Evolutionary conservation across 2,888 invertebrate genomes (phyloP), one percentile per base, ranked within the genome.

Genomic region (Caenorhabditis doughertyi): DNA sequence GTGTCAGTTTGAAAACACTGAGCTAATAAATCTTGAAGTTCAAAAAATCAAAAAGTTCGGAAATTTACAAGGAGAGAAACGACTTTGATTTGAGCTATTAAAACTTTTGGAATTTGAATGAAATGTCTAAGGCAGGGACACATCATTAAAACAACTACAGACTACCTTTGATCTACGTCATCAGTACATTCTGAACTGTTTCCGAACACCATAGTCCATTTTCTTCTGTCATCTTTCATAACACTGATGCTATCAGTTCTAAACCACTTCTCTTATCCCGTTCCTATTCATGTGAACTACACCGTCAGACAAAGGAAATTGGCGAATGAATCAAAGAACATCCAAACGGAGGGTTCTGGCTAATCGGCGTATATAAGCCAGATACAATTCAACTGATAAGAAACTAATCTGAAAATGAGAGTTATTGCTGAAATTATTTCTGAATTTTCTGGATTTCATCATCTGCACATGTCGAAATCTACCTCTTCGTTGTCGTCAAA

Each of bases 401-500:
- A n/a, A n/a, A n/a, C n/a, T 47, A 47, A 13, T 7, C n/a, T 18
- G 35, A 53, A 47, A 27, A 79, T 79, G 79, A 79, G 65, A 56
- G 42, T 79, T 21, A 4, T 79, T 27, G 71, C 71, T 42, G 79
- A 79, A 51, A 79, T 79, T 13, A 51, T 79, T 21, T 71, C 71
- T 21, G 71, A 79, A 23, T 79, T 79, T 58, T 49, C 71, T 27
- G 65, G 71, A 39, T 71, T 79, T 56, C 79, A 72, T 39, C 71
- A 64, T 42, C 32, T 72, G 3, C 79, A 58, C 29, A 21, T 44
- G 21, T 68, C 60, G 9, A 21, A 32, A 3, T 35, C 67, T 0
- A 51, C 39, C n/a, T 27, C 67, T 18, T 49, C 35, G 0, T 27
- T 67, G 0, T n/a, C n/a, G n/a, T n/a, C n/a, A n/a, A n/a, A n/a